Evolutionary conservation across 2,797 vertebrate genomes (phyloP).

Genomic region (Pangasius djambal): DNA sequence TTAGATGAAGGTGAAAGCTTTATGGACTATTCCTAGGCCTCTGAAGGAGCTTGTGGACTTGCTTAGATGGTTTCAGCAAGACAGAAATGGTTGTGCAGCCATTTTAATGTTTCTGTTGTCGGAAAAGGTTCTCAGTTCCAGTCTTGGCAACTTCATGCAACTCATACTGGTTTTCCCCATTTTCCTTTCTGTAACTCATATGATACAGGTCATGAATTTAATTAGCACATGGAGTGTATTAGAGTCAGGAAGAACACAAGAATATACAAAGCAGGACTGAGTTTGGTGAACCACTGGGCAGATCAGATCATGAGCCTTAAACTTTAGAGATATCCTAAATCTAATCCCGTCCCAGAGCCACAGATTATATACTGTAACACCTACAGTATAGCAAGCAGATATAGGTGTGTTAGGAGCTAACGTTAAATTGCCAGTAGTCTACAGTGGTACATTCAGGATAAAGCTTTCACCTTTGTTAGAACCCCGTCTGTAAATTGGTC

Average conservation of each 20-base stretch:
- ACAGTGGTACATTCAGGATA: constrained; percentile 62
- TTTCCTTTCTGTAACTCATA: neutral
- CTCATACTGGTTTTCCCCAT: neutral
- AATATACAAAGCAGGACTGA: neutral
- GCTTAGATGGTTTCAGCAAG: neutral
- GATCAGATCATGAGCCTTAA: neutral
- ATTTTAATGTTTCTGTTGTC: neutral
- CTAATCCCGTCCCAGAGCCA: neutral
- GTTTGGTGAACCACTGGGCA: neutral
- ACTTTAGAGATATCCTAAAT: neutral
- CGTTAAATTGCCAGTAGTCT: too few relatives aligned
- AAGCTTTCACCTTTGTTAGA: constrained; percentile 80
- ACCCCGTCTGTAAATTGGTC: constrained; percentile 78
- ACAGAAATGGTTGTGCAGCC: neutral
- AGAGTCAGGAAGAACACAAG: neutral
- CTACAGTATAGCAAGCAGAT: neutral
- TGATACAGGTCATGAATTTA: neutral
- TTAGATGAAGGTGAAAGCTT: constrained; percentile 83
- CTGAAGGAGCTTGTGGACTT: neutral
- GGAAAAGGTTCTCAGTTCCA: neutral
- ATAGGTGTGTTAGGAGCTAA: neutral
- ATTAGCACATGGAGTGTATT: too few relatives aligned
- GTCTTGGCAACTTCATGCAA: neutral
- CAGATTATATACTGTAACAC: neutral
- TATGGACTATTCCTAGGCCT: constrained; percentile 62